Evolutionary conservation across 2,113 vertebrate genomes (phyloP).

Genomic region (Etheostoma spectabile): DNA sequence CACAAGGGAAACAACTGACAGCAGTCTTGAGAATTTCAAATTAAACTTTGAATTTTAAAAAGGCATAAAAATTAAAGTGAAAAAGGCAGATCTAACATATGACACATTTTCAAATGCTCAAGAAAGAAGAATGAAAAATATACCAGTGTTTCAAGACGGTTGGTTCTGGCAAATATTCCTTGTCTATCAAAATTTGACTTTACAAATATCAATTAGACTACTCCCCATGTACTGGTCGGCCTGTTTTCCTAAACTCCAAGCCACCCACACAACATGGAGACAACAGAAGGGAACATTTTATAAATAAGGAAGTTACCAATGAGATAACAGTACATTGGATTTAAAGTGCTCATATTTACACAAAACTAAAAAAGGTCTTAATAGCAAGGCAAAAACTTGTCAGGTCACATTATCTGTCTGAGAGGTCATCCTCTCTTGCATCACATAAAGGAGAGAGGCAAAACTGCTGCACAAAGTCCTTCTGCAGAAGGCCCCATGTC

Average conservation of each 20-base stretch:
- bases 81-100: neutral
- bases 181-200: neutral
- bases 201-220: neutral
- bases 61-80: neutral
- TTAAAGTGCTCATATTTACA: constrained; percentile 5
- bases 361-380: neutral
- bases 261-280: neutral
- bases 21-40: neutral
- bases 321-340: neutral
- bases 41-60: neutral
- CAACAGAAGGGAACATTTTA: neutral
- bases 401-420: constrained; percentile 6
- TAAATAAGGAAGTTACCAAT: neutral
- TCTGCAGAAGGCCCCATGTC: constrained; percentile 1
- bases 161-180: neutral
- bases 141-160: neutral
- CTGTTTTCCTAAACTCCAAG: neutral
- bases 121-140: neutral
- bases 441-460: neutral
- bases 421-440: neutral
- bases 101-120: neutral
- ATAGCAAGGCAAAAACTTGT: neutral
- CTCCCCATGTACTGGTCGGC: neutral
- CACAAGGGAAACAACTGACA: neutral
- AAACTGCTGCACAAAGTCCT: constrained; percentile 14